Conservation (phyloP, 2,888 invertebrate genomes). For the Cylloceria caligata region DNA sequence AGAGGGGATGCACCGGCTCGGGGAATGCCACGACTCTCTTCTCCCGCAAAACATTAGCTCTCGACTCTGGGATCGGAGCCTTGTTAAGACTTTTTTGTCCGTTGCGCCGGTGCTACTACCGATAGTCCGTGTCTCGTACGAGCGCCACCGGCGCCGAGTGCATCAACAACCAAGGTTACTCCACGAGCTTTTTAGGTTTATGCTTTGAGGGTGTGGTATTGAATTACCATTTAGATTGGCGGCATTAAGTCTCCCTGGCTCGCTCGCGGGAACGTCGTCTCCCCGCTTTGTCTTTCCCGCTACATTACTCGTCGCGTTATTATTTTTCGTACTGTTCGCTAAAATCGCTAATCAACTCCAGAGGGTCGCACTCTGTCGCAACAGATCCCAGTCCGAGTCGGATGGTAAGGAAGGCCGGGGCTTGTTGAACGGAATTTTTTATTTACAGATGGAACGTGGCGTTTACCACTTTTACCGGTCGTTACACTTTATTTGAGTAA, state of each 20-base stretch:
- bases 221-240: constrained; percentile 84
- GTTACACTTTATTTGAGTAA: not conserved
- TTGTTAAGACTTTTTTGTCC: constrained; percentile 71
- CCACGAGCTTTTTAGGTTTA: constrained; percentile 79
- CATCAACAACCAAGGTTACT: constrained; percentile 49
- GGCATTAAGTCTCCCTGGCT: constrained; percentile 54
- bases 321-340: constrained; percentile 31
- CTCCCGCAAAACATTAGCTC: constrained; percentile 22
- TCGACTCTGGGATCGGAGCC: constrained; percentile 63
- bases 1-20: not conserved
- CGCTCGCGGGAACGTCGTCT: constrained; percentile 14
- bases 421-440: not conserved
- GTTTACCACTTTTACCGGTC: not conserved
- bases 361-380: not conserved
- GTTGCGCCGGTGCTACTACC: constrained; percentile 41
- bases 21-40: not conserved
- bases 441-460: not conserved
- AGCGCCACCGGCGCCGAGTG: constrained; percentile 68
- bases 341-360: constrained; percentile 13
- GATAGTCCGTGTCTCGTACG: constrained; percentile 63
- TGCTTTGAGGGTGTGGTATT: constrained; percentile 81
- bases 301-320: constrained; percentile 36
- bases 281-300: constrained; percentile 9
- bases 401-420: not conserved
- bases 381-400: not conserved